A percentile compares a stretch with the other conserved stretches of the same genome.
These are phyloP conservation scores for Malaclemys terrapin DNA, from an alignment of 2,113 vertebrate genomes.

Conservation along the genomic window DNA sequence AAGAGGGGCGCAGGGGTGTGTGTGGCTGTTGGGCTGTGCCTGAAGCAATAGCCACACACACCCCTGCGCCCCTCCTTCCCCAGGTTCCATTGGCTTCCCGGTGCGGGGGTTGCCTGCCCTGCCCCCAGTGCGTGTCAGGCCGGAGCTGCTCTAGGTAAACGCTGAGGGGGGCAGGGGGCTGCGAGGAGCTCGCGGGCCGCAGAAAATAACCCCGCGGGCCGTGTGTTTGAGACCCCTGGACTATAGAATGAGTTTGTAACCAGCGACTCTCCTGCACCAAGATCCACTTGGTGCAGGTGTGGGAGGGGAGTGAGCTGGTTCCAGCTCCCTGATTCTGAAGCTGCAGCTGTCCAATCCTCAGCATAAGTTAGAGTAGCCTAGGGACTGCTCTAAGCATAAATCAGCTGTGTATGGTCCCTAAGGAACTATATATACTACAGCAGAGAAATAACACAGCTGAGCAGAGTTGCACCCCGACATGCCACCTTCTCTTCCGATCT, in stretches of 20 bases:
- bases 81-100: no score
- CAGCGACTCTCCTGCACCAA: neutral
- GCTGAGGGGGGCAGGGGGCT: no score
- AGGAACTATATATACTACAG: neutral
- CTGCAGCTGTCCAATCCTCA: neutral
- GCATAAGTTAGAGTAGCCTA: neutral
- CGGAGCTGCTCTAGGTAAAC: no score
- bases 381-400: fast-evolving
- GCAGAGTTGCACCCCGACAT: neutral
- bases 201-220: no score
- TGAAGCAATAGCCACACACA: no score
- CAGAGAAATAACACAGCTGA: neutral
- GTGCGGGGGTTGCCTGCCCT: no score
- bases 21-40: no score
- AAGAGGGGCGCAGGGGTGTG: no score
- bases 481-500: neutral
- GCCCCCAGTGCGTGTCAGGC: no score
- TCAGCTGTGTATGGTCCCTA: neutral
- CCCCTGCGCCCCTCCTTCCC: no score
- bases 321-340: neutral
- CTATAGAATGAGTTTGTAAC: neutral
- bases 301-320: neutral
- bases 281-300: neutral
- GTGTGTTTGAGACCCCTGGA: no score
- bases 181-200: no score